Percentiles rank a stretch among this genome's conserved stretches.
Conservation (phyloP, 2,888 invertebrate species). For the Protophormia terraenovae region DNA sequence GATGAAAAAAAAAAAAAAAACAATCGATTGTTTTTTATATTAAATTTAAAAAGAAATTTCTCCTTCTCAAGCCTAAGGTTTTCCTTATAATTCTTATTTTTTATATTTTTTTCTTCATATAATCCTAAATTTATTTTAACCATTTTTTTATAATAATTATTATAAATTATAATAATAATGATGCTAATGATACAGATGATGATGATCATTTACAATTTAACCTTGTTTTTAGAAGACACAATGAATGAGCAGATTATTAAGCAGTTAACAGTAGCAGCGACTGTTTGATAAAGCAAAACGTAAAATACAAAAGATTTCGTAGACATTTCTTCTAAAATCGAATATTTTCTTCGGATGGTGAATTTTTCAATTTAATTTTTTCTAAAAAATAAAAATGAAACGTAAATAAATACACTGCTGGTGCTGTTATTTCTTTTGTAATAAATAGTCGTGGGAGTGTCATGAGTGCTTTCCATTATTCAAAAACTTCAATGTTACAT, state of each 20-base stretch:
- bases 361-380: neutral
- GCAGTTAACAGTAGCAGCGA: neutral
- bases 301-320: neutral
- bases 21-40: neutral
- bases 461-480: neutral
- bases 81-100: neutral
- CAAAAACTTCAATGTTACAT: neutral
- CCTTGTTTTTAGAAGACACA: neutral
- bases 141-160: neutral
- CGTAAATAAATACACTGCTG: neutral
- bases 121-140: neutral
- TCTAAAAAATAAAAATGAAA: no score
- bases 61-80: neutral
- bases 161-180: neutral
- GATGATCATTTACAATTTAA: conserved; percentile 5
- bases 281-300: no score
- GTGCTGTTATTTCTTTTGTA: neutral
- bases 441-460: neutral
- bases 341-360: neutral
- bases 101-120: neutral
- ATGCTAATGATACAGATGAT: neutral
- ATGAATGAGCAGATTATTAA: neutral
- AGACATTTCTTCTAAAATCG: neutral
- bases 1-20: neutral
- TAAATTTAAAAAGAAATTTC: neutral